phyloP scores from a whole-genome alignment of 2,888 invertebrate genomes.

The Apeira syringaria region DNA sequence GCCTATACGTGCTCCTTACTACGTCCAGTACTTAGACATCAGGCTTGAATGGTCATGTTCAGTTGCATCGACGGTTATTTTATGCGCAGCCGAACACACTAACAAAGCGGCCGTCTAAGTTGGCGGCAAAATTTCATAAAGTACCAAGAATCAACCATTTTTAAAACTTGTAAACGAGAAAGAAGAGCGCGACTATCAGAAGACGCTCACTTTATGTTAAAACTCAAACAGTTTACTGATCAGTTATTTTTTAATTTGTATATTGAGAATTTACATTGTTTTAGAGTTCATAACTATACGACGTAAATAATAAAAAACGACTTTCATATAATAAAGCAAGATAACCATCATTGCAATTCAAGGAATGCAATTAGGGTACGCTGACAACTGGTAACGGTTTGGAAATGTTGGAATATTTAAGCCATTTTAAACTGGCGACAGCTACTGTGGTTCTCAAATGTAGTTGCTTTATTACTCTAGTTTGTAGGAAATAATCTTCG shows the following conservation, averaged over 20 bases:
- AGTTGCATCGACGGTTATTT: slow-evolving; percentile 63
- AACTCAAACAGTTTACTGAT: slow-evolving; percentile 20
- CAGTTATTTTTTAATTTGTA: slow-evolving; percentile 15
- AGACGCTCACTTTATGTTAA: slow-evolving; percentile 19
- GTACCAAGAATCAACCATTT: slow-evolving; percentile 9
- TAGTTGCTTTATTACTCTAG: no score
- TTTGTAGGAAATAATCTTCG: no score
- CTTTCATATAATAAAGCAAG: no score
- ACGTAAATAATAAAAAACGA: no score
- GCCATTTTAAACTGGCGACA: no score
- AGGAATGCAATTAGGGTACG: no score
- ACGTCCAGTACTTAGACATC: slow-evolving; percentile 45
- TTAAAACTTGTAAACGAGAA: slow-evolving; percentile 18
- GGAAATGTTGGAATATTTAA: no score
- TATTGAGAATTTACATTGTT: no score
- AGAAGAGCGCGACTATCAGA: slow-evolving; percentile 8
- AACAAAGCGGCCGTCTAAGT: slow-evolving; percentile 15
- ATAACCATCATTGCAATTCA: no score
- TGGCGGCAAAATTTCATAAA: slow-evolving; percentile 16
- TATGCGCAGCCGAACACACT: slow-evolving; percentile 55
- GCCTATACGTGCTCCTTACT: not conserved
- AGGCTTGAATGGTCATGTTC: slow-evolving; percentile 58
- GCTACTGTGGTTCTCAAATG: no score
- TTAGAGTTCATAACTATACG: no score
- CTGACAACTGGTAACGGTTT: no score